Conservation (phyloP, 1,140 invertebrate species). For the Sinella curviseta region DNA sequence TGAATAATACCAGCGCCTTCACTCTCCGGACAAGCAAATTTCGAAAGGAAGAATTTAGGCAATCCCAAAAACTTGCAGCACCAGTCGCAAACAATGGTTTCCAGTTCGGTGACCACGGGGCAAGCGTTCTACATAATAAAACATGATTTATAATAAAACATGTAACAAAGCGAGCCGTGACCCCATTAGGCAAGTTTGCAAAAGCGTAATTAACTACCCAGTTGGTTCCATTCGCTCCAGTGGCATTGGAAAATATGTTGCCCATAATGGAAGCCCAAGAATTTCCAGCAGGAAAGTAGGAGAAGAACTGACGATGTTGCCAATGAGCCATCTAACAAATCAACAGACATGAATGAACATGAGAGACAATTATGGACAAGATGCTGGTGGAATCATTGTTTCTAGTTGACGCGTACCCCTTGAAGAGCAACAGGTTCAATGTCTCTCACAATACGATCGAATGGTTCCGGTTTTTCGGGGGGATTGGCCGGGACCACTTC, state of each 20-base stretch:
- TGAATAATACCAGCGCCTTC: constrained; percentile 88
- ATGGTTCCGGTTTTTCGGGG: constrained; percentile 27
- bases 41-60: constrained; percentile 75
- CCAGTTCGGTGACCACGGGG: constrained; percentile 92
- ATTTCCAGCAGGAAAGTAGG: constrained; percentile 38
- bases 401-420: neutral
- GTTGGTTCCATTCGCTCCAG: constrained; percentile 3
- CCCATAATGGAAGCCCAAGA: constrained; percentile 33
- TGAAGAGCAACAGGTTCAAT: constrained; percentile 23
- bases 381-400: neutral
- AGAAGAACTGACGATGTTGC: constrained; percentile 31
- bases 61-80: constrained; percentile 82
- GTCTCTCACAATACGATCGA: constrained; percentile 28
- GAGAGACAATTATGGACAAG: neutral
- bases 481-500: constrained; percentile 15
- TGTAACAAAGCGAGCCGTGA: no score
- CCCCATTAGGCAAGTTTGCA: no score
- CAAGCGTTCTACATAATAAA: constrained; percentile 51
- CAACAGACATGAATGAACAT: neutral
- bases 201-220: constrained; percentile 22
- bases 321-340: constrained; percentile 28
- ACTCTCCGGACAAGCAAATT: constrained; percentile 64
- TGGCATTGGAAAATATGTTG: constrained; percentile 32
- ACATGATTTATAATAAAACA: neutral
- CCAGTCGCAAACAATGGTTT: constrained; percentile 94